These are phyloP conservation scores for Solea senegalensis DNA, from an alignment of 2,113 vertebrate genomes.

Conservation along the genomic window DNA sequence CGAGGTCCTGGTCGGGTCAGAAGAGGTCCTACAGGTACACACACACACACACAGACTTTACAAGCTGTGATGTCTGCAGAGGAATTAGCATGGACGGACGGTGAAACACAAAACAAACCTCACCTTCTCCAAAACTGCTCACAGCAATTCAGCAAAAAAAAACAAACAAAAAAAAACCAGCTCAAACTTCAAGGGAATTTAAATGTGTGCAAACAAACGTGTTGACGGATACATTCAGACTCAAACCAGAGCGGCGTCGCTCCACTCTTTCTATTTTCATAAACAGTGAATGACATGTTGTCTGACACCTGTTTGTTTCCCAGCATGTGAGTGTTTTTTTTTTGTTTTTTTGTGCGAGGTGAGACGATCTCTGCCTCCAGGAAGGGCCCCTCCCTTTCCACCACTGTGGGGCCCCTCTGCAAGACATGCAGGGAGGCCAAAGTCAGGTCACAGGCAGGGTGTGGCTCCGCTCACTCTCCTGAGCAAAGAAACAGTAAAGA, in stretches of 20 bases:
- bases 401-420: conserved; percentile 41
- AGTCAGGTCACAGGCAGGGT: conserved; percentile 75
- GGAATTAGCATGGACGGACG: conserved; percentile 5
- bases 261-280: conserved; percentile 9
- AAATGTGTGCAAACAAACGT: neutral
- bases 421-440: conserved; percentile 64
- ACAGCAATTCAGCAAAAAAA: conserved; percentile 9
- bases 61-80: neutral
- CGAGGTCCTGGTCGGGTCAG: too few species aligned
- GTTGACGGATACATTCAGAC: conserved; percentile 39
- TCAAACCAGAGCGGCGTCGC: neutral
- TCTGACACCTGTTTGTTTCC: conserved; percentile 67
- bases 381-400: conserved; percentile 67
- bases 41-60: neutral
- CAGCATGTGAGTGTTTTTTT: conserved; percentile 24
- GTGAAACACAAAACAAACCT: conserved; percentile 2
- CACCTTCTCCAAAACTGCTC: neutral
- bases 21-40: too few species aligned
- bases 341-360: conserved; percentile 11
- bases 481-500: conserved; percentile 56
- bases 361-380: conserved; percentile 54
- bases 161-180: neutral
- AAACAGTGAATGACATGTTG: conserved; percentile 23
- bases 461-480: conserved; percentile 51
- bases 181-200: conserved; percentile 4